Conservation (phyloP, 2,113 vertebrate species). For the Brachypodius melanocephalos region DNA sequence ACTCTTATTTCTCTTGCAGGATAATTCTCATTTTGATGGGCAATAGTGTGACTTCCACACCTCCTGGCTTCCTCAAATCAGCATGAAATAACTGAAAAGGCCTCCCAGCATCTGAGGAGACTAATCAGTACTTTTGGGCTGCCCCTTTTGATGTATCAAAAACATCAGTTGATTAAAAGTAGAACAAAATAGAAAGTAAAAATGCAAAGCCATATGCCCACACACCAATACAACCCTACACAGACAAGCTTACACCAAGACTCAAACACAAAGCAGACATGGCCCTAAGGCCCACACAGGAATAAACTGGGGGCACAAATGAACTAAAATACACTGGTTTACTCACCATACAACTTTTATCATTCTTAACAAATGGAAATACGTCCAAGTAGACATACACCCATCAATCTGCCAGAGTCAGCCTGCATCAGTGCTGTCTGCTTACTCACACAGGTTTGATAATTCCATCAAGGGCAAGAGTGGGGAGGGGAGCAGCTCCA, state of each 20-base stretch:
- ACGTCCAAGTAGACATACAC: not conserved
- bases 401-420: not conserved
- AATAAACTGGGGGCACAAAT: not conserved
- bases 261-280: not conserved
- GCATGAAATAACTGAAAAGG: not conserved
- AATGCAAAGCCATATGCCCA: not conserved
- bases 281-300: not conserved
- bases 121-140: not conserved
- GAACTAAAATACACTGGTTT: not conserved
- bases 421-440: not conserved
- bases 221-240: not conserved
- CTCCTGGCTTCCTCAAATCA: not conserved
- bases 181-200: not conserved
- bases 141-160: not conserved
- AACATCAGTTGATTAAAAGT: not conserved
- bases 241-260: fast-evolving
- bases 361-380: not conserved
- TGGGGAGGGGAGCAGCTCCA: not conserved
- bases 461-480: not conserved
- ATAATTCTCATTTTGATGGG: not conserved
- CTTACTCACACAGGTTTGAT: not conserved
- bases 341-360: not conserved
- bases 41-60: not conserved
- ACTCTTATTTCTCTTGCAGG: not conserved
- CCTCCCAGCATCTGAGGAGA: not conserved